Evolutionary conservation across 2,888 invertebrate species (phyloP), one percentile per base, ranked within the genome.

Genomic region (Actias luna): DNA sequence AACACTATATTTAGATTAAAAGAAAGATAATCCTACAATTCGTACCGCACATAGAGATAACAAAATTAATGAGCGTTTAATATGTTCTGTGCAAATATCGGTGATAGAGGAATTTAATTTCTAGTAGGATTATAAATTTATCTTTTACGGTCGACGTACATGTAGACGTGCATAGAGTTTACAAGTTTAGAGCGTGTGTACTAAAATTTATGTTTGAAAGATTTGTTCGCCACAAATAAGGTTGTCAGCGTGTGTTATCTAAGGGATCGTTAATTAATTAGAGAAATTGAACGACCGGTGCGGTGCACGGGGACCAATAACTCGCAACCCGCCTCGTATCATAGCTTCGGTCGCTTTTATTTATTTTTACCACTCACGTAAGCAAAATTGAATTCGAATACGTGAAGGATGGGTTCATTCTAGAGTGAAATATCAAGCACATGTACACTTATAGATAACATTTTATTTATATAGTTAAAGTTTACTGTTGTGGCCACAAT

Each of bases 191-290:
- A 88, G 84, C 88, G 86, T 91, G 91, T 90, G 88, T 81, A 84
- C 78, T 87, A 81, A 88, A 91, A 92, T 92, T 92, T 92, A 92
- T 92, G 92, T 86, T 82, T 85, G 82, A 86, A 87, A 90, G 91
- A 92, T 92, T 92, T 91, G 91, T 90, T 86, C 82, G 87, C 92
- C 91, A 92, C 92, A 92, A 92, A 92, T 92, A 92, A 92, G 87
- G 85, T 91, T 92, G 92, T 92, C 92, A 92, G 89, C 87, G 87
- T 78, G 84, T 83, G 86, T 92, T 92, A 92, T 92, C 92, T 91
- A 87, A 80, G 78, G 85, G 88, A 92, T 92, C 92, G 89, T 89
- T 92, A 92, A 92, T 92, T 92, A 92, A 92, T 92, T 92, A 92
- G 92, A 92, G 92, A 92, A 91, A 92, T 92, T 92, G 92, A 91